Conservation (phyloP, 2,113 vertebrate genomes). For the Plotosus lineatus region DNA sequence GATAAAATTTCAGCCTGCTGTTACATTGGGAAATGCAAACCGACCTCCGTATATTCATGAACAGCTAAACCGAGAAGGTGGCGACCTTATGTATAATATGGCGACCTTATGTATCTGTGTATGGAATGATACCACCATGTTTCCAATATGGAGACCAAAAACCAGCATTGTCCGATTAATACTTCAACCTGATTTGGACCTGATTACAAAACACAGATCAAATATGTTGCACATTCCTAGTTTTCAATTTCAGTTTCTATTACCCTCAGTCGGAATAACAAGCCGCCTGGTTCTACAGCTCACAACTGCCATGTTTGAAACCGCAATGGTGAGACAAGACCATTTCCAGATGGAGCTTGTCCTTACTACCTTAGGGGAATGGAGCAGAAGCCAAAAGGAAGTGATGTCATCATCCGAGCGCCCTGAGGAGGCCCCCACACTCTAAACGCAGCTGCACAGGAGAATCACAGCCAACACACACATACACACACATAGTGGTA, state of each 20-base stretch:
- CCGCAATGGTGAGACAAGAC: slow-evolving; percentile 28
- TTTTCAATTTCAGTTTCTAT: not conserved
- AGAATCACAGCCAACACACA: slow-evolving; percentile 20
- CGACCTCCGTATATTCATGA: not conserved
- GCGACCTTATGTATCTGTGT: not conserved
- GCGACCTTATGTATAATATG: no score
- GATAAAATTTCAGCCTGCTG: no score
- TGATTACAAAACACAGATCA: not conserved
- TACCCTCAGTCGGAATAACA: not conserved
- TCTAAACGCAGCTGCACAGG: slow-evolving; percentile 17
- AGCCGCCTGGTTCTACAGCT: not conserved
- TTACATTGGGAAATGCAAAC: not conserved
- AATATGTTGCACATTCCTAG: not conserved
- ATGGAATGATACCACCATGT: not conserved
- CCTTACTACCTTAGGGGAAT: slow-evolving; percentile 59
- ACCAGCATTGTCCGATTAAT: no score
- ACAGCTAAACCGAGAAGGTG: not conserved
- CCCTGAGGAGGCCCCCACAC: slow-evolving; percentile 21
- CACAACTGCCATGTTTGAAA: slow-evolving; percentile 37
- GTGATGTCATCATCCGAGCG: slow-evolving; percentile 58
- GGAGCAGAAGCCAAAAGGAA: slow-evolving; percentile 61
- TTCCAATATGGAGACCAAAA: not conserved
- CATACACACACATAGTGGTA: not conserved
- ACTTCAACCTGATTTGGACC: not conserved
- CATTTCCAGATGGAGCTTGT: slow-evolving; percentile 55